Evolutionary conservation across 92 coral and sea anemone genomes (phyloP), one percentile per base, ranked within the genome.

Genomic region (Virgularia gustaviana): DNA sequence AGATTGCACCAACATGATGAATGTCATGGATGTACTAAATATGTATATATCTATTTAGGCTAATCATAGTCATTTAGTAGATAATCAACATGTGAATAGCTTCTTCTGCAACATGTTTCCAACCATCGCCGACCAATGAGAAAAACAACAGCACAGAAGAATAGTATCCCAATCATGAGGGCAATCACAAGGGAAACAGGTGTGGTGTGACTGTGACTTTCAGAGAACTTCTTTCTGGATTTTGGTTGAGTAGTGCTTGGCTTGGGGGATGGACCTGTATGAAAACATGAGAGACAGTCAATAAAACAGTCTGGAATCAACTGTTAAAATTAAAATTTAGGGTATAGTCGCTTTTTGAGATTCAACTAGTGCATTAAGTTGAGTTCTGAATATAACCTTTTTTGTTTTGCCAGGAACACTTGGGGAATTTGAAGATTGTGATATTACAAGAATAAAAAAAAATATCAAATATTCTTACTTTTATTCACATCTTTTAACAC

Each of bases 41-140:
- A 6, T 2, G 31, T 1, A 8, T 57, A 57, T 9, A 8, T 31
- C 36, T 30, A 43, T 13, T 18, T 18, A 5, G 6, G 51, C 35
- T 51, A 68, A 47, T 68, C 75, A 18, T 68, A 68, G 35, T 51
- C 75, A 68, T 68, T 68, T 0, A 68, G 61, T 2, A 68, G 60
- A 68, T 68, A 68, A 47, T 68, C 75, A 47, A 68, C 75, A 3
- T 61, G 59, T 1, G 75, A 68, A 18, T 68, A 68, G 3, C 75
- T 61, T 35, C 75, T 38, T 49, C 75, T 49, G 31, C 49, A 68
- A 47, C 75, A 68, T 2, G 33, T 36, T 32, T 68, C 75, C 20
- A 44, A 20, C 75, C 75, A 68, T 16, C 60, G 59, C 22, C 75
- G 59, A 8, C 75, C 75, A 34, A 68, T 68, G 0, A 68, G 47